Base-by-base conservation (phyloP, 92 coral and sea anemone genomes). In the Epizoanthus ramosus region DNA sequence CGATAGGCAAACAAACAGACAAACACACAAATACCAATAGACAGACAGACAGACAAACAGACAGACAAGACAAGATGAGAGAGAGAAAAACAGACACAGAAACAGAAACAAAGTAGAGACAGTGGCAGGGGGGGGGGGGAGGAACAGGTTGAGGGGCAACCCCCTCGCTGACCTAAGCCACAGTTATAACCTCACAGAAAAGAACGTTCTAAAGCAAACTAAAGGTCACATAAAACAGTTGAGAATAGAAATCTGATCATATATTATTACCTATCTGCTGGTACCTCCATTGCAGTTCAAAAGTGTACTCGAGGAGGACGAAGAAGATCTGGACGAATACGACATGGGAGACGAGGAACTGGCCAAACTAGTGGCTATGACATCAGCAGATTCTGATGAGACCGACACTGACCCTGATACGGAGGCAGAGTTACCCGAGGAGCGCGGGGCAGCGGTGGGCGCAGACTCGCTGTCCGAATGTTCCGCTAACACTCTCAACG, bases 301-400 rank as follows among this genome's bases (percentile, higher is more conserved):
- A 74, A 89, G 92, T 61, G 95, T 90, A 10, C 85, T 87, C 7
- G 95, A 93, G 65, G 98, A 93, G 64, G 96, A 91, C 79, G 94
- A 89, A 72, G 98, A 95, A 69, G 96, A 90, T 69, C 86, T 91
- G 73, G 98, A 95, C 52, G 98, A 95, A 57, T 95, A 94, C 81
- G 98, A 94, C 84, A 90, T 95, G 28, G 92, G 89, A 22, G 91
- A 94, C 83, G 93, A 92, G 84, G 98, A 95, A 71, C 81, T 95
- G 41, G 98, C 98, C 21, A 88, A 93, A 45, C 89, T 95, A 67
- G 98, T 95, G 83, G 98, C 98, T 53, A 94, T 95, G 98, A 97
- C 98, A 61, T 87, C 90, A 8, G 98, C 92, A 17, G 75, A 83
- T 63, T 89, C 93, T 3, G 89, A 86, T 50, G 89, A 61, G 43